Evolutionary conservation across 1,140 invertebrate species (phyloP), one percentile per base, ranked within the genome.

Genomic region (Trichogramma pretiosum): DNA sequence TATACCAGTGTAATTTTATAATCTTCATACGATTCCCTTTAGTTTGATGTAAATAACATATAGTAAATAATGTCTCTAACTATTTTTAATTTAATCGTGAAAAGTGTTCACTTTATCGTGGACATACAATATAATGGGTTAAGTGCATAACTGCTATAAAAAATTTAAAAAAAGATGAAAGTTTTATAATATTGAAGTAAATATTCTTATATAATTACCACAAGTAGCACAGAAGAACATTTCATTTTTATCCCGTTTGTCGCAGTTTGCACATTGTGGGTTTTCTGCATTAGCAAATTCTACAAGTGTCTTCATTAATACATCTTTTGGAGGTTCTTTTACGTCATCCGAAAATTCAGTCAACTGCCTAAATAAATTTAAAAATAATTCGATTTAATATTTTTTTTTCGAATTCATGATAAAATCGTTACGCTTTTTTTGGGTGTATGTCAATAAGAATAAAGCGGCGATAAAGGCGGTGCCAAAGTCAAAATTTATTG

Each of bases 221-320:
- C 81, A 83, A 21, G 81, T 83, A 46, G 77, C 81, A 64, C 81
- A 83, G 64, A 82, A 82, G 55, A 72, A 83, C 80, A 83, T 83
- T 16, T 77, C 77, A 16, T 72, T 66, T 48, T 78, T 73, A 55
- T 83, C 80, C 8, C 79, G 64, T 50, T 81, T 82, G 60, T 83
- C 81, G 56, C 81, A 83, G 57, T 83, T 83, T 46, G 81, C 79
- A 65, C 81, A 83, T 3, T 80, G 77, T 40, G 81, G 79, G 62
- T 82, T 80, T 55, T 82, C 80, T 32, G 77, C 76, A 55, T 81
- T 81, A 1, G 78, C 76, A 16, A 81, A 69, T 38, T 82, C 80
- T 13, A 83, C 75, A 22, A 83, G 61, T 60, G 82, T 80, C 21
- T 74, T 63, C 67, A 83, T 79, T 48, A 83, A 62, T 16, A 73